Conservation (phyloP, 2,797 vertebrate genomes). For the Chelmon rostratus region DNA sequence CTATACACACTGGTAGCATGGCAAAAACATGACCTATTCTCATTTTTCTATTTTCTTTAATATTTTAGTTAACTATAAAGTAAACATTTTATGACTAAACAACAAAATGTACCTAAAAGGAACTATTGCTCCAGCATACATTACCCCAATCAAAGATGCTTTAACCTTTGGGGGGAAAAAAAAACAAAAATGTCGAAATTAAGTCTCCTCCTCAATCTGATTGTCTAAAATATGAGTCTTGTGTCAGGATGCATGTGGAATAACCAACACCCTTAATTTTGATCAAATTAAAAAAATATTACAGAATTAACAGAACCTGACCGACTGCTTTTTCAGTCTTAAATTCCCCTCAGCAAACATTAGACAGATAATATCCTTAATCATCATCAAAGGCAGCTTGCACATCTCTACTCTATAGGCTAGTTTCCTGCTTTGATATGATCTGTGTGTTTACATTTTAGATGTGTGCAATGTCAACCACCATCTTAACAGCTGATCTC, state of each 20-base stretch:
- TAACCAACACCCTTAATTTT: neutral
- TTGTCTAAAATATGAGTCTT: neutral
- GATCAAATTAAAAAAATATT: constrained; percentile 7
- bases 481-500: neutral
- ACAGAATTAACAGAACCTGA: constrained; percentile 13
- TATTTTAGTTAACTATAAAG: neutral
- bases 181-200: neutral
- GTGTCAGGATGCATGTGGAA: neutral
- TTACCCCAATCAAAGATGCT: too few relatives aligned
- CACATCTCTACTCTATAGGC: too few relatives aligned
- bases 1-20: too few relatives aligned
- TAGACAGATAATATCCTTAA: neutral
- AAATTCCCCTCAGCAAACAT: constrained; percentile 13
- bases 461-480: neutral
- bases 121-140: too few relatives aligned
- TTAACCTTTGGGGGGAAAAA: too few relatives aligned
- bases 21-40: too few relatives aligned
- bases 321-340: constrained; percentile 21
- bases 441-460: neutral
- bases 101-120: too few relatives aligned
- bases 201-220: neutral
- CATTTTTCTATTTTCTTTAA: neutral
- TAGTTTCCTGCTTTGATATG: neutral
- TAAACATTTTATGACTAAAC: too few relatives aligned
- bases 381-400: neutral